Evolutionary conservation across 1,140 invertebrate genomes (phyloP), one percentile per base, ranked within the genome.

Genomic region (Drosophila jambulina): DNA sequence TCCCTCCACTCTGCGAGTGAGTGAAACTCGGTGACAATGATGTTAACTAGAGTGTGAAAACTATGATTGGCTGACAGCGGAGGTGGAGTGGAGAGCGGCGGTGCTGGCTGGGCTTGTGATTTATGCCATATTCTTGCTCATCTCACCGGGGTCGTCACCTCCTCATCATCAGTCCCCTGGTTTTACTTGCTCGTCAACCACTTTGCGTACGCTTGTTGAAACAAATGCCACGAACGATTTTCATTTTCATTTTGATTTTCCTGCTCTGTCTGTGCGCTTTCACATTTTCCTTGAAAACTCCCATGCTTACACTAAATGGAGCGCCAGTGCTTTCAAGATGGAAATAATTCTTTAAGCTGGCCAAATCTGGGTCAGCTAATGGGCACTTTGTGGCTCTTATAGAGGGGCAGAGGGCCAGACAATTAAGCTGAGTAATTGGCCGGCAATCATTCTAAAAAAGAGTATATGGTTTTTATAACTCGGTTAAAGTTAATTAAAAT

Each of bases 11-110:
- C 72, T 75, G 81, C 43, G 68, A 72, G 54, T 74, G 70, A 72
- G 53, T 74, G 54, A 88, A 85, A 76, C 85, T 75, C 85, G 81
- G 85, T 85, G 81, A 88, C 84, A 88, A 88, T 88, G 84, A 84
- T 88, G 84, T 88, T 88, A 88, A 88, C 84, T 88, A 90, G 84
- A 88, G 84, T 88, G 84, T 88, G 84, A 88, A 88, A 88, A 88
- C 84, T 88, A 88, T 88, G 85, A 88, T 88, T 90, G 84, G 84
- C 84, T 90, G 84, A 71, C 78, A 74, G 80, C 42, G 38, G 40
- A 36, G 62, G 13, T 9, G 53, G 21, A 8, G 15, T 10, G 23
- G 34, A 27, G 23, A 19, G 27, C 13, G 21, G 32, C 38, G 46
- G 5, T 21, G 32, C 38, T 19, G 29, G 23, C 23, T 48, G 45